Base-by-base conservation (phyloP, 2,888 invertebrate species). In the Noctua pronuba region DNA sequence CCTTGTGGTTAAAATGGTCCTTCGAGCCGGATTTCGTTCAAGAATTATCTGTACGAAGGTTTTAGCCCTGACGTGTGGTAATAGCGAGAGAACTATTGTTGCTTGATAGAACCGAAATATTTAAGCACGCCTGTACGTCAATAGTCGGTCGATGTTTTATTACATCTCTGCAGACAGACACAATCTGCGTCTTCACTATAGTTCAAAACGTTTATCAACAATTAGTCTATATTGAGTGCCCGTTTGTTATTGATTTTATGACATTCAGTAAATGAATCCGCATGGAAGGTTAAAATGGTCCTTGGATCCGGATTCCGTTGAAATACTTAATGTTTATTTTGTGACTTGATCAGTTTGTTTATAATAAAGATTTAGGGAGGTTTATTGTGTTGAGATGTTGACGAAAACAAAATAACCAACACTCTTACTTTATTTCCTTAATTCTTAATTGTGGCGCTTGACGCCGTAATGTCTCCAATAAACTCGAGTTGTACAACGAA, bases 71-170 rank as follows among this genome's bases (percentile, higher is more conserved):
- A 70, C 74, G 49, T 74, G 52, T 35, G 52, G 18, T 52, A 52
- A 24, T 52, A 44, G 64, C 1, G 28, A 52, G 80, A 64, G 64
- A 84, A 75, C 80, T 79, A 82, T 83, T 89, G 85, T 87, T 75
- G 67, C 75, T 77, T 73, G 80, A 87, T 88, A 80, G 85, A 86
- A 71, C 76, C 66, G 77, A 11, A 55, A 55, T 55, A 52, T 7
- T 11, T 82, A 77, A 65, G 77, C 77, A 71, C 78, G 79, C 68
- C 66, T 80, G 64, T 62, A 80, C 60, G 74, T 79, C 84, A 81
- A 84, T 86, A 80, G 67, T 70, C 71, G 70, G 73, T 66, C 18
- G 60, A 62, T 80, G 80, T 83, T 77, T 83, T 83, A 86, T 86
- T 81, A 80, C 77, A 68, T 76, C 60, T 13, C 16, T n/a, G n/a